phyloP scores from a whole-genome alignment of 92 coral and sea anemone species.

The Epizoanthus stellaris region DNA sequence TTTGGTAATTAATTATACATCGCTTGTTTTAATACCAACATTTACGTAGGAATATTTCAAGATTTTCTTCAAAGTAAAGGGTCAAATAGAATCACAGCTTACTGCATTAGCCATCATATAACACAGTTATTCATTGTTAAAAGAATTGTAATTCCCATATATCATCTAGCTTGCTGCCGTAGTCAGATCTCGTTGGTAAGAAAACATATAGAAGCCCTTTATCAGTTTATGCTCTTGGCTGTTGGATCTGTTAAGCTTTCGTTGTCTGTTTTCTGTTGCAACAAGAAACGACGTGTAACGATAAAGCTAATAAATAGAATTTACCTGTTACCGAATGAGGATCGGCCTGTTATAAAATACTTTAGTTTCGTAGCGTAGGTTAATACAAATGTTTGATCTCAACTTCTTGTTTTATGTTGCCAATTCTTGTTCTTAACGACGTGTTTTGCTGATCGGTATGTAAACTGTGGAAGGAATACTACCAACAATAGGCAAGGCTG shows the following conservation, averaged over 20 bases:
- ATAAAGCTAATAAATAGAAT: neutral
- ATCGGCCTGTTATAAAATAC: neutral
- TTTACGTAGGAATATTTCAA: conserved; percentile 1
- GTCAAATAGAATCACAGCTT: conserved; percentile 10
- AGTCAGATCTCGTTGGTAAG: neutral
- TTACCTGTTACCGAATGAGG: conserved; percentile 13
- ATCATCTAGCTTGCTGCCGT: neutral
- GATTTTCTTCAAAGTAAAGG: neutral
- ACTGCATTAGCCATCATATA: neutral
- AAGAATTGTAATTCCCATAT: neutral
- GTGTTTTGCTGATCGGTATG: neutral
- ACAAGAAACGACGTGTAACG: neutral
- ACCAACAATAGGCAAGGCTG: no score
- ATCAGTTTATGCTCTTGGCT: neutral
- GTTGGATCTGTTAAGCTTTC: neutral
- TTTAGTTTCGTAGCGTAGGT: no score
- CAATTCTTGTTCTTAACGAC: neutral
- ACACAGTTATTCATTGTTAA: neutral
- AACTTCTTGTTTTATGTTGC: neutral
- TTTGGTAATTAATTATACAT: conserved; percentile 51
- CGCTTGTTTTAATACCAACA: conserved; percentile 15
- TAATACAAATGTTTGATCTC: neutral
- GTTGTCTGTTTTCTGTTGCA: conserved; percentile 31
- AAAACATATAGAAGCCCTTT: conserved; percentile 9
- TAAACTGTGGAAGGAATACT: neutral